Percentiles rank a stretch among this genome's conserved stretches.
Evolutionary conservation across 2,888 invertebrate genomes (phyloP).

Genomic region (Stratiomys singularior): DNA sequence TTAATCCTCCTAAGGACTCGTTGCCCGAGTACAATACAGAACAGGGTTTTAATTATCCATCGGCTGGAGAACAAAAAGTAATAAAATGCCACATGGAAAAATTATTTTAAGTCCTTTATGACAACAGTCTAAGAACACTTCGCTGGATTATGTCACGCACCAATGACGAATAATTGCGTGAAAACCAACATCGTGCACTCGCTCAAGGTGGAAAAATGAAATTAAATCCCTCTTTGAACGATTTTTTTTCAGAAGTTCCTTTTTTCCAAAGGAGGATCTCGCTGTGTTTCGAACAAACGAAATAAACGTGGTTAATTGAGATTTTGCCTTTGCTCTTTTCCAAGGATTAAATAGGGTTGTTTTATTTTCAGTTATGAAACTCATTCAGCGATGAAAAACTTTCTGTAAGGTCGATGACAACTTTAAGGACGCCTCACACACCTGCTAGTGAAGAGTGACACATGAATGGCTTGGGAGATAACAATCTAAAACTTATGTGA

Average conservation of each 20-base stretch:
- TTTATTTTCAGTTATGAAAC: neutral
- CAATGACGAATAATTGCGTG: conserved; percentile 54
- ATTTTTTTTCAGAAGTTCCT: conserved; percentile 25
- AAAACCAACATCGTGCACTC: conserved; percentile 50
- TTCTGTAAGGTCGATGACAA: conserved; percentile 37
- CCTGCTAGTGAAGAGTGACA: conserved; percentile 47
- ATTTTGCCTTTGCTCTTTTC: neutral
- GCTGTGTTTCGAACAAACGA: conserved; percentile 21
- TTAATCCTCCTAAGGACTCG: conserved; percentile 42
- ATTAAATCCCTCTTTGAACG: conserved; percentile 48
- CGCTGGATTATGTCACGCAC: conserved; percentile 54
- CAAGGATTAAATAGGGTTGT: neutral
- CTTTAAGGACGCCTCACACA: conserved; percentile 43
- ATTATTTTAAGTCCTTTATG: conserved; percentile 50
- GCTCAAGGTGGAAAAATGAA: conserved; percentile 45
- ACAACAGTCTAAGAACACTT: conserved; percentile 52
- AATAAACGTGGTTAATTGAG: conserved; percentile 36
- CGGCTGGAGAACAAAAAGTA: neutral
- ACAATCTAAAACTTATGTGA: conserved; percentile 1
- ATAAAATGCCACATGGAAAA: conserved; percentile 11
- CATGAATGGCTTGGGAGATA: neutral
- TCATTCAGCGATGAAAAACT: conserved; percentile 15
- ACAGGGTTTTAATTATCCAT: conserved; percentile 42
- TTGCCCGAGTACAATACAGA: neutral
- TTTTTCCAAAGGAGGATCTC: conserved; percentile 20